phyloP scores from a whole-genome alignment of 2,888 invertebrate genomes.

The Andrena hattorfiana region DNA sequence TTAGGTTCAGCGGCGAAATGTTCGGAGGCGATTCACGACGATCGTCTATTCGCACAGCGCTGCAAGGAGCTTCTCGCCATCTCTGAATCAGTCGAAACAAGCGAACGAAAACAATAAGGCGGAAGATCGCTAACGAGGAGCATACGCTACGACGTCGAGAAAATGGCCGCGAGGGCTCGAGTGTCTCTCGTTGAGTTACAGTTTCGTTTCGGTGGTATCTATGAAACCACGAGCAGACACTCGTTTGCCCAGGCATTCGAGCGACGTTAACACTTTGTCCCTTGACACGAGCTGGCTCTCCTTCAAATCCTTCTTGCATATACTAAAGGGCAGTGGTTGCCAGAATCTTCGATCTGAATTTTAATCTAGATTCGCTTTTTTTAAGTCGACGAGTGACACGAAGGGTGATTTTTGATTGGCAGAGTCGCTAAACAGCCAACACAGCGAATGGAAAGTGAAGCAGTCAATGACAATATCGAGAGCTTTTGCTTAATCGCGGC shows the following conservation, averaged over 20 bases:
- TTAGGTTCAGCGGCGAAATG: slow-evolving; percentile 23
- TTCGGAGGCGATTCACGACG: slow-evolving; percentile 35
- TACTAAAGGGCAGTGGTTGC: slow-evolving; percentile 46
- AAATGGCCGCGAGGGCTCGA: slow-evolving; percentile 40
- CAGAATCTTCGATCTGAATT: slow-evolving; percentile 14
- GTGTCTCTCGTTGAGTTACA: slow-evolving; percentile 30
- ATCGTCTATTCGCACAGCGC: slow-evolving; percentile 3
- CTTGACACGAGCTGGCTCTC: slow-evolving; percentile 13
- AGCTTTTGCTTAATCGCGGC: not conserved
- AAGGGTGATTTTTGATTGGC: not conserved
- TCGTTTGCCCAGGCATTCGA: not conserved
- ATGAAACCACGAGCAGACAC: slow-evolving; percentile 48
- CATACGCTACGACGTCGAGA: slow-evolving; percentile 39
- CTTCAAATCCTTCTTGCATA: slow-evolving; percentile 67
- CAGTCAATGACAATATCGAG: not conserved
- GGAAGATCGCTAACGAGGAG: slow-evolving; percentile 27
- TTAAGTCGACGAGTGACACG: not conserved
- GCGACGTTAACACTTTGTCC: not conserved
- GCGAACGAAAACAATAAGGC: slow-evolving; percentile 18
- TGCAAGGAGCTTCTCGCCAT: not conserved
- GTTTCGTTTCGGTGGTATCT: slow-evolving; percentile 44
- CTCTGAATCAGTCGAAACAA: slow-evolving; percentile 23
- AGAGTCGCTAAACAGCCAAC: not conserved
- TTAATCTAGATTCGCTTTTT: not conserved
- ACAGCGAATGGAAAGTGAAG: not conserved